Evolutionary conservation across 92 coral and sea anemone genomes (phyloP).

Genomic region (Chrysogorgia sp.): DNA sequence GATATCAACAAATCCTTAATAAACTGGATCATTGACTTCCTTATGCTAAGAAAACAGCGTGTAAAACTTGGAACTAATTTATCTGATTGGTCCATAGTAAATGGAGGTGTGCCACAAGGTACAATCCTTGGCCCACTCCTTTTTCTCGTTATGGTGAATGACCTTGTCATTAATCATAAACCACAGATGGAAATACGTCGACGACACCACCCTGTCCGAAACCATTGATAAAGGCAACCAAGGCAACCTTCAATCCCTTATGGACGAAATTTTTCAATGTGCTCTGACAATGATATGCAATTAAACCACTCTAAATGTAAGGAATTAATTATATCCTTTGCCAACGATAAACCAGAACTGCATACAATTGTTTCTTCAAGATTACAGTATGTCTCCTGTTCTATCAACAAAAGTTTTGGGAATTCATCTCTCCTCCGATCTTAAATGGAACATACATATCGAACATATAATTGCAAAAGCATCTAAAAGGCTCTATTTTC

Average conservation of each 20-base stretch:
- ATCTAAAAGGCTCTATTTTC: slow-evolving; percentile 31
- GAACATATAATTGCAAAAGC: slow-evolving; percentile 18
- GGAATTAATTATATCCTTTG: slow-evolving; percentile 27
- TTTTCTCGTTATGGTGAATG: slow-evolving; percentile 4
- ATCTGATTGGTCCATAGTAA: not conserved
- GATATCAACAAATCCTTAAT: slow-evolving; percentile 2
- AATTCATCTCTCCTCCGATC: slow-evolving; percentile 20
- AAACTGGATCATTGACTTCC: slow-evolving; percentile 38
- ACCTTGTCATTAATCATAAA: not conserved
- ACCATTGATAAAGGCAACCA: slow-evolving; percentile 20
- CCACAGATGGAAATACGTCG: slow-evolving; percentile 14
- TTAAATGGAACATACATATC: slow-evolving; percentile 41
- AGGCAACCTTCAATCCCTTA: slow-evolving; percentile 30
- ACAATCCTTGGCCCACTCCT: slow-evolving; percentile 12
- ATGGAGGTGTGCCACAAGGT: slow-evolving; percentile 4
- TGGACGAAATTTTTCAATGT: slow-evolving; percentile 4
- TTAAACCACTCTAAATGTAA: slow-evolving; percentile 28
- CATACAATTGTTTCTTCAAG: slow-evolving; percentile 5
- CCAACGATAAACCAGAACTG: too few species aligned
- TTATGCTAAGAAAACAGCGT: slow-evolving; percentile 16
- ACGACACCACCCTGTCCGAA: slow-evolving; percentile 18
- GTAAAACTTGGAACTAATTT: not conserved
- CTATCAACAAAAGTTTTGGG: slow-evolving; percentile 19
- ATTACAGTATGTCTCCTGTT: slow-evolving; percentile 12
- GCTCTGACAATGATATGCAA: not conserved